Percentiles rank a stretch among this genome's conserved stretches.
Conservation (phyloP, 2,113 vertebrate species). For the Conger conger region DNA sequence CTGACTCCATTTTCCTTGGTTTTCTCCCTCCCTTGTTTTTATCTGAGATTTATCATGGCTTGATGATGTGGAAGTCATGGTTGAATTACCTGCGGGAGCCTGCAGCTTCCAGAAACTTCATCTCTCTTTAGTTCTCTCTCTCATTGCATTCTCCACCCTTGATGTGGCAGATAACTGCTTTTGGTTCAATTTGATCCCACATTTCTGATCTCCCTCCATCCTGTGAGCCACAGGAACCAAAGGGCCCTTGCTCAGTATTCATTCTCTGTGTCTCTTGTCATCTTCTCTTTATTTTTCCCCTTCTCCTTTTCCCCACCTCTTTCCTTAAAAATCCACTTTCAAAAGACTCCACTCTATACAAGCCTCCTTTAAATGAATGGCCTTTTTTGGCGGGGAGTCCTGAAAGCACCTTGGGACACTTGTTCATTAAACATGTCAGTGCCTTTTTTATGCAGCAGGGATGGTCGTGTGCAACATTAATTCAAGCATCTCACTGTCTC, state of each 20-base stretch:
- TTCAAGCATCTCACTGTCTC: constrained; percentile 40
- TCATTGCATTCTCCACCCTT: constrained; percentile 16
- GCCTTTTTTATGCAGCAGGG: constrained; percentile 43
- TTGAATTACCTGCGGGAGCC: constrained; percentile 19
- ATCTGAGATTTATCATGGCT: constrained; percentile 4
- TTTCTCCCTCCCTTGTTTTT: not conserved
- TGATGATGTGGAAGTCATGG: constrained; percentile 15
- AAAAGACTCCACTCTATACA: constrained; percentile 13
- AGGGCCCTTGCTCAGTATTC: not conserved
- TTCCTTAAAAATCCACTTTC: constrained; percentile 8
- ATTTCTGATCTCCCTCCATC: constrained; percentile 32
- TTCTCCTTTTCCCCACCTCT: constrained; percentile 21
- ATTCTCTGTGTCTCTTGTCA: constrained; percentile 2
- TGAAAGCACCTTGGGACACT: constrained; percentile 56
- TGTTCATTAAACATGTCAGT: constrained; percentile 56
- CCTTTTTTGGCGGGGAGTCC: not conserved
- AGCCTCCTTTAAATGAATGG: constrained; percentile 18
- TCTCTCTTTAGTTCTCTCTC: constrained; percentile 17
- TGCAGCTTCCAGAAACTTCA: constrained; percentile 20
- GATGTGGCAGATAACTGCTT: constrained; percentile 3
- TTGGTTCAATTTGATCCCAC: not conserved
- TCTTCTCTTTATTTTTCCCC: not conserved
- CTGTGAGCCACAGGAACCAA: constrained; percentile 27
- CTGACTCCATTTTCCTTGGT: not conserved
- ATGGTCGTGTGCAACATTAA: constrained; percentile 48